phyloP scores from a whole-genome alignment of 2,113 vertebrate genomes.

The Chloropsis cyanopogon region DNA sequence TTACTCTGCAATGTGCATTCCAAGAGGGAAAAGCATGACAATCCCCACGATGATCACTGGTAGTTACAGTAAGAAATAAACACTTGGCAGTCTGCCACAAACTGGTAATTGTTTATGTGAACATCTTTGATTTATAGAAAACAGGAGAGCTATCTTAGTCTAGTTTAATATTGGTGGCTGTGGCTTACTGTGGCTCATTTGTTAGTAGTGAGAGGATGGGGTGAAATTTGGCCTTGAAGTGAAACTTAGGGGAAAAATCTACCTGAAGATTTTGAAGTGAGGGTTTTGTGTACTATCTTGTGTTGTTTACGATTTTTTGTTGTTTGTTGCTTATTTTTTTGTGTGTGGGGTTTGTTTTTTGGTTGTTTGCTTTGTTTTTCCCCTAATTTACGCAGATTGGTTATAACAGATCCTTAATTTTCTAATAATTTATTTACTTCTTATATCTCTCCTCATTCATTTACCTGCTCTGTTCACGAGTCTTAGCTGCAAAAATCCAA shows the following conservation, averaged over 20 bases:
- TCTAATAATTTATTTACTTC: neutral
- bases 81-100: conserved; percentile 45
- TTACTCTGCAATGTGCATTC: conserved; percentile 23
- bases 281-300: neutral
- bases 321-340: neutral
- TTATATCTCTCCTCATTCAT: neutral
- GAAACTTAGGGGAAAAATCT: neutral
- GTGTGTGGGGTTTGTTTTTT: neutral
- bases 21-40: conserved; percentile 33
- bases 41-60: conserved; percentile 23
- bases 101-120: conserved; percentile 39
- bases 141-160: neutral
- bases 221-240: neutral
- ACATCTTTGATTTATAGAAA: conserved; percentile 29
- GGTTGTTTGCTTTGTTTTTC: no score
- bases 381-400: neutral
- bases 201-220: neutral
- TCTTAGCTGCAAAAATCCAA: neutral
- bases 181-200: neutral
- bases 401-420: neutral
- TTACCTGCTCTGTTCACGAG: neutral
- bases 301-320: neutral
- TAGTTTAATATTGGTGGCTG: neutral
- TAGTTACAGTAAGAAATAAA: conserved; percentile 27
- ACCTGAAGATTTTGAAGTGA: neutral